Evolutionary conservation across 2,797 vertebrate genomes (phyloP).

Genomic region (Arctocebus calabarensis): DNA sequence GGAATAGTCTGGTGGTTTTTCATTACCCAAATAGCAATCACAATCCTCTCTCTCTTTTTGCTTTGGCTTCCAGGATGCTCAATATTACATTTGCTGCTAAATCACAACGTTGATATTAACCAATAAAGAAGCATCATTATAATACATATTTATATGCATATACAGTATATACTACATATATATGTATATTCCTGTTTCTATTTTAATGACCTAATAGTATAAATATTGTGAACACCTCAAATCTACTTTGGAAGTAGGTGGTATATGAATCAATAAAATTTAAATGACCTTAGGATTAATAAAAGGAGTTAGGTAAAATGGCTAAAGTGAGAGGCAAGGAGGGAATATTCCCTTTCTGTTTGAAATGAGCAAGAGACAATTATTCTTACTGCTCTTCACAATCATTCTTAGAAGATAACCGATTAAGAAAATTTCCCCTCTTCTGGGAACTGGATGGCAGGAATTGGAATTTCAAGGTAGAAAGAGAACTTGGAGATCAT

Average conservation of each 20-base stretch:
- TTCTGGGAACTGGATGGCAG: neutral
- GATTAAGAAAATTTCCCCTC: neutral
- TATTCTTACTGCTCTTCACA: conserved; percentile 19
- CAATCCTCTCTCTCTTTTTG: conserved; percentile 22
- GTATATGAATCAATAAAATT: neutral
- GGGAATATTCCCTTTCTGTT: neutral
- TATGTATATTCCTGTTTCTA: neutral
- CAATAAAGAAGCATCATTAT: neutral
- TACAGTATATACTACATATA: neutral
- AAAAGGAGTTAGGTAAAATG: neutral
- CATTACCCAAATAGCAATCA: neutral
- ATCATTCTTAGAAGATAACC: conserved; percentile 5
- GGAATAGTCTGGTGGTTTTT: neutral
- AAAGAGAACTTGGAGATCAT: neutral
- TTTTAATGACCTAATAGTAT: neutral
- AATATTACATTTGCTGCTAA: neutral
- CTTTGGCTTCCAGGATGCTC: conserved; percentile 68
- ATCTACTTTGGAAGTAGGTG: neutral
- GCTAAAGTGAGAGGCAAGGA: neutral
- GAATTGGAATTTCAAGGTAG: neutral
- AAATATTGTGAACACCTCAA: neutral
- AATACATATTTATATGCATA: too few relatives aligned
- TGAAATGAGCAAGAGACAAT: neutral
- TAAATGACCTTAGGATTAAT: conserved; percentile 46
- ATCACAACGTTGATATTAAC: neutral